Evolutionary conservation across 2,113 vertebrate genomes (phyloP), one percentile per base, ranked within the genome.

Genomic region (Erythrocercus mccallii): DNA sequence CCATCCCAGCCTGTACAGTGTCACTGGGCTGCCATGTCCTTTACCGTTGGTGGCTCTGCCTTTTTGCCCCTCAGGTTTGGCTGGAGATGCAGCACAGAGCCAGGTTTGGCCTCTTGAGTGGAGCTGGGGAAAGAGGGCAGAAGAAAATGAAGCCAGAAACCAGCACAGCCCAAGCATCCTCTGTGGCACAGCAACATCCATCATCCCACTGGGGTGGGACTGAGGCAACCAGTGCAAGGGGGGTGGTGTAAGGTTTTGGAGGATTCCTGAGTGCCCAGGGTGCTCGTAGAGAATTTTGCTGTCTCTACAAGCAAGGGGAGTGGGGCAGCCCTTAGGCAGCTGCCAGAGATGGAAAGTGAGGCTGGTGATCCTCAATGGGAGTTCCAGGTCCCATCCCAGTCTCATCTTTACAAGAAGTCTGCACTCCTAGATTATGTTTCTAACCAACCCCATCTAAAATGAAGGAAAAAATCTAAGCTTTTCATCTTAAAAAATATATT

Each of bases 221-320:
- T 68, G 53, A 68, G 48, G 16, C 2, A 14, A 15, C 10, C 0
- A 0, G 1, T 37, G 47, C 2, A 5, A n/a, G 25, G 15, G 25
- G 15, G 13, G 3, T 71, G 53, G 10, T 61, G 19, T 38, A 25
- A 58, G 18, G 28, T 69, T 16, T 8, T 47, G 37, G 37, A 47
- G 35, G 35, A 56, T 40, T 86, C 77, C 48, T 50, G 64, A 40
- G 73, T 78, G 73, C 37, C n/a, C 5, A 1, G 15, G 35, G n/a
- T 60, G 60, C 37, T 77, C 35, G 60, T 1, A 11, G 33, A 69
- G 69, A 38, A 19, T 84, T 51, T 92, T 54, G 9, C n/a, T 8
- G 4, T 15, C 16, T 48, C 42, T 53, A 4, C 16, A 44, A 35
- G 27, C 11, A 40, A 71, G 5, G 21, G 11, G 27, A 73, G 47